phyloP scores from a whole-genome alignment of 1,140 invertebrate genomes.

The Matsumurasca onukii region DNA sequence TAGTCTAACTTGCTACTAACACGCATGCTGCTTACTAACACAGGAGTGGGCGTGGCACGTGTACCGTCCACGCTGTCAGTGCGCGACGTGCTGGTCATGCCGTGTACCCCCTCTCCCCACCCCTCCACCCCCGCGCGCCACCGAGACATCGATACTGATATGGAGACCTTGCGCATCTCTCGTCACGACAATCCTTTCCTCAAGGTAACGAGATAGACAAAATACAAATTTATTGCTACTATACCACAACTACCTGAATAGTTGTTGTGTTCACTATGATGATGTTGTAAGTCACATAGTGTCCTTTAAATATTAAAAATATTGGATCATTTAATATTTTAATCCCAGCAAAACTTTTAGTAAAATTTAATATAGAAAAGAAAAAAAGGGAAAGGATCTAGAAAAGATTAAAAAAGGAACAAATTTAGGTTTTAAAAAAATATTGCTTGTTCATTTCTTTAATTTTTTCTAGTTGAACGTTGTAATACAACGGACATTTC shows the following conservation, averaged over 20 bases:
- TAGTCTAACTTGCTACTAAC: background rate
- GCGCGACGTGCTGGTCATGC: slow-evolving; percentile 52
- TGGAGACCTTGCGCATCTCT: slow-evolving; percentile 75
- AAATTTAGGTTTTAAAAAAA: too few relatives aligned
- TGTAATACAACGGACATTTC: too few relatives aligned
- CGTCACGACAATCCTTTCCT: slow-evolving; percentile 82
- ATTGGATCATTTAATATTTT: too few relatives aligned
- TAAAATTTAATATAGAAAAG: too few relatives aligned
- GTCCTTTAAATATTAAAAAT: too few relatives aligned
- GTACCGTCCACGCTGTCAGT: slow-evolving; percentile 56
- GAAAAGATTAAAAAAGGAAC: too few relatives aligned
- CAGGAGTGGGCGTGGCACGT: slow-evolving; percentile 42
- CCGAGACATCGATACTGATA: slow-evolving; percentile 78
- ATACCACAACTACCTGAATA: slow-evolving; percentile 27
- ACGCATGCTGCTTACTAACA: background rate
- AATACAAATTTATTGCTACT: slow-evolving; percentile 2
- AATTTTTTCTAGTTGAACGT: too few relatives aligned
- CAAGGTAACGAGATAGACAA: slow-evolving; percentile 60
- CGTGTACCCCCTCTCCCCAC: slow-evolving; percentile 51
- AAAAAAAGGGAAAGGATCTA: too few relatives aligned
- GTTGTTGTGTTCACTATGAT: background rate
- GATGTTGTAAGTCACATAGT: too few relatives aligned
- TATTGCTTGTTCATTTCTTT: too few relatives aligned
- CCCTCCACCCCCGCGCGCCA: slow-evolving; percentile 69
- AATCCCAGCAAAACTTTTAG: too few relatives aligned